Evolutionary conservation across 2,797 vertebrate genomes (phyloP).

Genomic region (Sphenodon punctatus): DNA sequence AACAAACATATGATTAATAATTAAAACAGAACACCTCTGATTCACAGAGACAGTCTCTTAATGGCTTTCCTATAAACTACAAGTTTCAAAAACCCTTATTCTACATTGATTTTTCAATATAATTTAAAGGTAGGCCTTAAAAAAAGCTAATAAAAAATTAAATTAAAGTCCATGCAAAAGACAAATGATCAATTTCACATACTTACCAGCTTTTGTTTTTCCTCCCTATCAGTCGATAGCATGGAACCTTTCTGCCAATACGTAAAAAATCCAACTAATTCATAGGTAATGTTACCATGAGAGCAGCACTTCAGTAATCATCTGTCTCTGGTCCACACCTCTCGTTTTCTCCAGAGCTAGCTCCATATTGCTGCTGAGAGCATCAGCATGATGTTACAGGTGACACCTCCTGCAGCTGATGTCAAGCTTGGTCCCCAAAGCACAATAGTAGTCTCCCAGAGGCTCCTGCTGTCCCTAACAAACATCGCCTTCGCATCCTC

Average conservation of each 20-base stretch:
- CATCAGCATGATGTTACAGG: conserved; percentile 71
- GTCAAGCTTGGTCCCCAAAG: conserved; percentile 55
- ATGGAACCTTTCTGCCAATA: neutral
- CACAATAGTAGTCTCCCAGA: conserved; percentile 42
- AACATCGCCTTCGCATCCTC: conserved; percentile 60
- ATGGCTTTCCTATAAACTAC: conserved; percentile 25
- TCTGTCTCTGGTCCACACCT: conserved; percentile 33
- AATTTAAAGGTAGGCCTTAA: conserved; percentile 26
- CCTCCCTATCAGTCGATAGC: conserved; percentile 21
- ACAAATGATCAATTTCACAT: conserved; percentile 27
- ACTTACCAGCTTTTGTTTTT: conserved; percentile 68
- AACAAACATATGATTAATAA: neutral
- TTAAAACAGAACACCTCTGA: neutral
- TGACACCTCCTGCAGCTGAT: conserved; percentile 70
- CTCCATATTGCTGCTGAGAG: conserved; percentile 45
- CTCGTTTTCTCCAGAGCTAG: conserved; percentile 23
- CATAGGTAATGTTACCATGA: neutral
- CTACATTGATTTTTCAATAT: neutral
- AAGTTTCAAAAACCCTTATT: neutral
- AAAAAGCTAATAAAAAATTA: neutral
- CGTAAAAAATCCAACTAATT: conserved; percentile 13
- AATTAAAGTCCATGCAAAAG: neutral
- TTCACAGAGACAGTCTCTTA: neutral
- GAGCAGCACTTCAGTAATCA: conserved; percentile 11
- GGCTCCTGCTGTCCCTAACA: neutral